Base-by-base conservation (phyloP, 2,797 vertebrate species). In the Sphaeramia orbicularis region DNA sequence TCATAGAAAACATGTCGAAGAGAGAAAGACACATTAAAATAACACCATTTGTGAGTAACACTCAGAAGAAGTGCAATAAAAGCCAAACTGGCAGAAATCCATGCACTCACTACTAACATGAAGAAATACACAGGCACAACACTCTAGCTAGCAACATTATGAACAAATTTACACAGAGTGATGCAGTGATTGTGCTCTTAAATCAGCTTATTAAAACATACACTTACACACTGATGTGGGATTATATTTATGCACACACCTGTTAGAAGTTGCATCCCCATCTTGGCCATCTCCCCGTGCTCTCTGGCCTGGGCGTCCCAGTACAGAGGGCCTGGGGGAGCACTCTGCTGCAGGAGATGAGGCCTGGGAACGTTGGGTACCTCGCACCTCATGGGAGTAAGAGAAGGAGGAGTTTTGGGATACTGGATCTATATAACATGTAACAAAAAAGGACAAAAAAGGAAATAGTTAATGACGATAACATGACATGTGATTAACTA, bases 381-480 rank as follows among this genome's bases (percentile, higher is more conserved):
- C 95, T 65, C 91, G 92, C 30, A 86, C 85, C 37, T 98, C 96
- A 54, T 95, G 96, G 69, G 93, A 93, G 60, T 95, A 93, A 13
- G 96, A 97, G 16, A 97, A 24, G 14, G 97, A 99, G 2, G 97
- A 99, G 91, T 98, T 98, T 76, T 96, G 97, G 57, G 98, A 99
- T 70, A 94, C 81, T 5, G 90, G 85, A 71, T 96, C 98, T 99
- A 41, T n/a, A 56, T 3, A 48, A 2, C 2, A 35, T 9, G 3
- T 32, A 50, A 1, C 35, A 38, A 54, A 21, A 5, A 49, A 44
- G 10, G 16, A 44, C 18, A 47, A 45, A 64, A 56, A 21, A 14
- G 12, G 7, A 45, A 2, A 54, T 1, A 40, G 8, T 42, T 41
- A 6, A 4, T 37, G 1, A 58, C 13, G 30, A 12, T 32, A 32